A percentile compares a stretch with the other conserved stretches of the same genome.
These are phyloP conservation scores for Larimichthys crocea DNA, from an alignment of 2,113 vertebrate species.

Conservation along the genomic window DNA sequence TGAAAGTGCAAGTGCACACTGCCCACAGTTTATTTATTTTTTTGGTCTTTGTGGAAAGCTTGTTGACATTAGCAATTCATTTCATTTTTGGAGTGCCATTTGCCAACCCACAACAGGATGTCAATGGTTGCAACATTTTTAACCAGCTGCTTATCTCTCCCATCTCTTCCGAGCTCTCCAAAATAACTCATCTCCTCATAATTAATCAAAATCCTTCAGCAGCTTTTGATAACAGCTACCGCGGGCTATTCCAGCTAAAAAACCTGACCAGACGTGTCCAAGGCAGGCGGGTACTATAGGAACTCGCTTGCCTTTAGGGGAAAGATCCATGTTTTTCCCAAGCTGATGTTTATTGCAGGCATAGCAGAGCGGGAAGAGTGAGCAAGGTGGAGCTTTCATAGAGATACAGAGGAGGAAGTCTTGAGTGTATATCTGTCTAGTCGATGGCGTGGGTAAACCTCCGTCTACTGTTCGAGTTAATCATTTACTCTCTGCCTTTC, in stretches of 20 bases:
- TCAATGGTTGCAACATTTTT: conserved; percentile 54
- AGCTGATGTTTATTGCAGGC: conserved; percentile 55
- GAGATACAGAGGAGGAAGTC: conserved; percentile 69
- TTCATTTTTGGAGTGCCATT: conserved; percentile 28
- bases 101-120: conserved; percentile 35
- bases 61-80: conserved; percentile 51
- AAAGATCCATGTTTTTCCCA: conserved; percentile 34
- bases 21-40: conserved; percentile 16
- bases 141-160: conserved; percentile 49
- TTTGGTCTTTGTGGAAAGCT: conserved; percentile 14
- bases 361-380: conserved; percentile 22
- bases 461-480: conserved; percentile 70
- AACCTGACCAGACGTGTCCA: conserved; percentile 71
- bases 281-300: conserved; percentile 33
- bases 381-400: conserved; percentile 50
- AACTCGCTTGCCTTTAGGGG: conserved; percentile 46
- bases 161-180: conserved; percentile 39
- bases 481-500: conserved; percentile 60
- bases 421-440: conserved; percentile 56
- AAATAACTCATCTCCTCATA: conserved; percentile 56
- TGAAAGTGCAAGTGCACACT: conserved; percentile 45
- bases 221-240: conserved; percentile 66
- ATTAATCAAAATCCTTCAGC: conserved; percentile 70
- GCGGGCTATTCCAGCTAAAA: conserved; percentile 36
- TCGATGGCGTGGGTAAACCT: conserved; percentile 58